Percentiles rank a stretch among this genome's conserved stretches.
Conservation (phyloP, 2,113 vertebrate species). For the Engraulis encrasicolus region DNA sequence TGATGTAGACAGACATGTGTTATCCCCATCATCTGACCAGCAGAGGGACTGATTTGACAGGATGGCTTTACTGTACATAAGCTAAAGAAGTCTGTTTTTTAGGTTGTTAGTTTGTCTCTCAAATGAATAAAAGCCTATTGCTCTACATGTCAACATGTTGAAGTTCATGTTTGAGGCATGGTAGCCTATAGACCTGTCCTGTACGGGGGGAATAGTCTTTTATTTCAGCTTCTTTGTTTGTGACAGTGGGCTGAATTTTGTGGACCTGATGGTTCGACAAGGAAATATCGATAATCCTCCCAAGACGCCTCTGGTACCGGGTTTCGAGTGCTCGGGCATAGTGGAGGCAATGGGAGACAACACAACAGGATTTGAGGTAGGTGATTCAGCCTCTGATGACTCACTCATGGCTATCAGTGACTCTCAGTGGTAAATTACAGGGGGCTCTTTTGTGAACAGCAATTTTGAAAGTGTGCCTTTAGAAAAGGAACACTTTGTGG, state of each 20-base stretch:
- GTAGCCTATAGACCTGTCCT: no score
- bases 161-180: not conserved
- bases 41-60: no score
- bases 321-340: conserved; percentile 97
- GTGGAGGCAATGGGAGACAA: conserved; percentile 90
- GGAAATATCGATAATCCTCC: conserved; percentile 97
- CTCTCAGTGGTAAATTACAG: not conserved
- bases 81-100: not conserved
- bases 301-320: conserved; percentile 92
- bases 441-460: not conserved
- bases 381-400: conserved; percentile 40
- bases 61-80: not conserved
- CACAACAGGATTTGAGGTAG: conserved; percentile 93
- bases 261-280: conserved; percentile 97
- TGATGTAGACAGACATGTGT: no score
- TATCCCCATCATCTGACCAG: no score
- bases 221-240: conserved; percentile 40
- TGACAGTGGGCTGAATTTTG: conserved; percentile 95
- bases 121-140: not conserved
- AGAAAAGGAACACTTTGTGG: not conserved
- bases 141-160: not conserved
- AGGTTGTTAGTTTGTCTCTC: not conserved
- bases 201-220: not conserved
- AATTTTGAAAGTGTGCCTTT: not conserved
- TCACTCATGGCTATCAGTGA: conserved; percentile 10